Evolutionary conservation across 2,797 vertebrate genomes (phyloP), one percentile per base, ranked within the genome.

Genomic region (Eidolon dupreanum): DNA sequence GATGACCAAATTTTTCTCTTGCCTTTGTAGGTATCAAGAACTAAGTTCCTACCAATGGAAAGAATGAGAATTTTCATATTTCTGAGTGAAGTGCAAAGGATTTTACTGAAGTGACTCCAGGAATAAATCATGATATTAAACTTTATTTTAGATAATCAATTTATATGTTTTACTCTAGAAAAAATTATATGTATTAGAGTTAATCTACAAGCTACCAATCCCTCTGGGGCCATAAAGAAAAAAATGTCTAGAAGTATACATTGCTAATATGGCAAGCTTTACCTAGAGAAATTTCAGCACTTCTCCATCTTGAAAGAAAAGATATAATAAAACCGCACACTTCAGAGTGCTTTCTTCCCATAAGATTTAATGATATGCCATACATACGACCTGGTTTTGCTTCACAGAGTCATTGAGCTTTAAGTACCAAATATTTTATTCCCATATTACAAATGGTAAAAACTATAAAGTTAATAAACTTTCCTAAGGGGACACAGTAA

Each of bases 371-470:
- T 57, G 57, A 88, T 53, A 90, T 73, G 59, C 19, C 71, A 68
- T 70, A 93, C 87, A 84, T 96, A 94, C 38, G 57, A 88, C 24
- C 28, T 87, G n/a, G 4, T 85, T 97, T 93, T 92, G 4, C 11
- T 92, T 93, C 49, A 71, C 59, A 83, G 33, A 92, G 51, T 90
- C 68, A 74, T 49, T 95, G 75, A 92, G 20, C 0, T 61, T 63
- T 93, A 96, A 95, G 38, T 77, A 84, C n/a, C 31, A 51, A 82
- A 92, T 86, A 93, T 15, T 82, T 94, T 94, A 95, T 94, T 70
- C 16, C 38, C 33, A 24, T 61, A 57, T 65, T 86, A 55, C 22
- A 88, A 41, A 70, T 82, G n/a, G 26, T 65, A 13, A 85, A 95
- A 88, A 94, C 49, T 1, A n/a, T 65, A 74, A 81, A 73, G 11